Evolutionary conservation across 2,888 invertebrate species (phyloP).

Genomic region (Nomada fucata): DNA sequence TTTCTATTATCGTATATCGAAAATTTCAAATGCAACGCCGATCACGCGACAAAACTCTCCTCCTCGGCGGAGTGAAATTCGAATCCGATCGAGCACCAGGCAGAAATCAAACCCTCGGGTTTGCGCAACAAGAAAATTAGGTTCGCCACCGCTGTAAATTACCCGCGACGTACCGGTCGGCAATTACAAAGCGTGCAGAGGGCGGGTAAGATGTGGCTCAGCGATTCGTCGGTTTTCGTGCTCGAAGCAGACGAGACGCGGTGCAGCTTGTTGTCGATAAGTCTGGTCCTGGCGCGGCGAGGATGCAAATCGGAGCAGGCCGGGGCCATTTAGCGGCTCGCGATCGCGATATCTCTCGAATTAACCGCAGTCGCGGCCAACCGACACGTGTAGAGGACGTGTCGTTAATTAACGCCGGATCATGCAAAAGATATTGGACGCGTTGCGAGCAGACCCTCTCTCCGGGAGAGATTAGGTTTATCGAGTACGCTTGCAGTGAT

Average conservation of each 20-base stretch:
- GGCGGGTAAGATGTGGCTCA: constrained; percentile 5
- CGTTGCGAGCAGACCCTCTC: neutral
- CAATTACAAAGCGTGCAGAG: constrained; percentile 26
- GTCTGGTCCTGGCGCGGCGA: constrained; percentile 1
- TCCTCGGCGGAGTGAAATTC: neutral
- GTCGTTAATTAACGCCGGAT: constrained; percentile 53
- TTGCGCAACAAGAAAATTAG: constrained; percentile 11
- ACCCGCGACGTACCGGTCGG: neutral
- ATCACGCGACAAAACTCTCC: too few species aligned
- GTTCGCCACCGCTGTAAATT: neutral
- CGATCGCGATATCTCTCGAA: constrained; percentile 35
- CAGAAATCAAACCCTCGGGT: neutral
- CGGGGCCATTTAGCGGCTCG: constrained; percentile 28
- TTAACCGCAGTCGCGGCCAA: constrained; percentile 20
- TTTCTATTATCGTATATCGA: too few species aligned
- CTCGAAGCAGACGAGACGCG: neutral
- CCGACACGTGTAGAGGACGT: constrained; percentile 46
- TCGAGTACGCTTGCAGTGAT: neutral
- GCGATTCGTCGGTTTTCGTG: constrained; percentile 6
- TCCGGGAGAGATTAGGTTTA: constrained; percentile 24
- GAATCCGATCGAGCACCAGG: neutral
- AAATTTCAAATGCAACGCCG: too few species aligned
- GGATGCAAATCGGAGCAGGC: constrained; percentile 37
- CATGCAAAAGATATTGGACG: constrained; percentile 3
- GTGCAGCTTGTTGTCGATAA: constrained; percentile 34